Evolutionary conservation across 53 echinoderm and acorn worm genomes (phyloP), one percentile per base, ranked within the genome.

Genomic region (Actinopyga echinites): DNA sequence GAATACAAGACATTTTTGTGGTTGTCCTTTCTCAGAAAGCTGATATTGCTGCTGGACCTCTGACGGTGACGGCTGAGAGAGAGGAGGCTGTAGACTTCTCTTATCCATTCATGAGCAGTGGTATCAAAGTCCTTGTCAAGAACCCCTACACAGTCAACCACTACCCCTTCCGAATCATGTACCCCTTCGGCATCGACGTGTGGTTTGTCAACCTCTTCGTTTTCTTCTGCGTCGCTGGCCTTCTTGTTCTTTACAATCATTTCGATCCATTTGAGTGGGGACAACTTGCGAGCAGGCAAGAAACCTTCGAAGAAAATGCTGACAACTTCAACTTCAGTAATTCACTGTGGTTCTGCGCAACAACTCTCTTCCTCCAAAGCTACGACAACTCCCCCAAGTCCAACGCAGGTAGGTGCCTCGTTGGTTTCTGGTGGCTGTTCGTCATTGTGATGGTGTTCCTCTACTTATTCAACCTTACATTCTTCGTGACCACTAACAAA

Each of bases 261-360:
- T 89, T 99, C 56, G 94, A 94, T 80, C 99, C 99, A 6, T 99
- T 92, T 57, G 99, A 99, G 82, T 99, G 99, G 99, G 88, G 90
- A 31, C 94, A 92, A n/a, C 78, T 89, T 2, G 94, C 94, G 17
- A 90, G 92, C 58, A 84, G 99, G 24, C 88, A 83, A 31, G 94
- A 99, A 52, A 92, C 93, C 85, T 84, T 85, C 64, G 92, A 90
- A 52, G 94, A 94, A 79, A 94, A 99, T 65, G 94, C 90, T 7
- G 88, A 89, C 40, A 94, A 99, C 85, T 99, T 99, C 89, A 92
- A 80, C 91, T 83, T 92, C 87, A 90, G 86, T 85, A 99, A 99
- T 78, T 95, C 99, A 0, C 79, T 99, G 56, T 99, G 99, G 99
- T 99, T 99, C 79, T 90, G 83, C 36, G 84, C 92, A 32, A 92